Evolutionary conservation across 2,888 invertebrate genomes (phyloP).

Genomic region (Didymodactylos carnosus): DNA sequence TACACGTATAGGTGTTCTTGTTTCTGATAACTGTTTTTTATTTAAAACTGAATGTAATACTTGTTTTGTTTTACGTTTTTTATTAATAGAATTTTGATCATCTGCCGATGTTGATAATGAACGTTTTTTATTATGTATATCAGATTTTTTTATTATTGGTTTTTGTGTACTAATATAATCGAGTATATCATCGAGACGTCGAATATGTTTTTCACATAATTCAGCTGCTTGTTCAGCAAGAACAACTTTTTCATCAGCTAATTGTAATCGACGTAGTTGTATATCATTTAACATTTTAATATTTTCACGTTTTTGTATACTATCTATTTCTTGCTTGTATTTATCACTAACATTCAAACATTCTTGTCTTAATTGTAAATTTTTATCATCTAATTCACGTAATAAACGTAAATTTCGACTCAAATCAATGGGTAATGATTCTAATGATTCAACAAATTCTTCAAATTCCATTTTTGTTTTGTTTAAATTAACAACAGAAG

Average conservation of each 20-base stretch:
- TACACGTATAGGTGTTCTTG: not conserved
- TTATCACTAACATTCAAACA: not conserved
- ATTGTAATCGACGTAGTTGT: not conserved
- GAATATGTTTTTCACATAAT: constrained; percentile 86
- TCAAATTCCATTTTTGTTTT: not conserved
- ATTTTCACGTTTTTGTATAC: not conserved
- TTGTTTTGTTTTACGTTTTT: not conserved
- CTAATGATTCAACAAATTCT: constrained; percentile 4
- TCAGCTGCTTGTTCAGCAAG: constrained; percentile 94
- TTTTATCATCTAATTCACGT: constrained; percentile 8
- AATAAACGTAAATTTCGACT: constrained; percentile 10
- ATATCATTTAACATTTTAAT: not conserved
- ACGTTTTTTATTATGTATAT: constrained; percentile 19
- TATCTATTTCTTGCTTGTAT: not conserved
- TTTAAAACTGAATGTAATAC: not conserved
- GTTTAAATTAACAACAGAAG: no score
- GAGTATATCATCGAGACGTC: constrained; percentile 78
- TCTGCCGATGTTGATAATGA: not conserved
- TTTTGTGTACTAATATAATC: constrained; percentile 57
- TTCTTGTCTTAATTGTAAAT: constrained; percentile 1
- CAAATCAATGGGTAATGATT: constrained; percentile 8
- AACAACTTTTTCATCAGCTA: constrained; percentile 44
- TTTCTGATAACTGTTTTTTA: not conserved
- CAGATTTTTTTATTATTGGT: constrained; percentile 24
- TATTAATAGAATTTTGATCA: not conserved